Percentiles rank a stretch among this genome's conserved stretches.
Conservation (phyloP, 2,888 invertebrate genomes). For the Netelia melanura region DNA sequence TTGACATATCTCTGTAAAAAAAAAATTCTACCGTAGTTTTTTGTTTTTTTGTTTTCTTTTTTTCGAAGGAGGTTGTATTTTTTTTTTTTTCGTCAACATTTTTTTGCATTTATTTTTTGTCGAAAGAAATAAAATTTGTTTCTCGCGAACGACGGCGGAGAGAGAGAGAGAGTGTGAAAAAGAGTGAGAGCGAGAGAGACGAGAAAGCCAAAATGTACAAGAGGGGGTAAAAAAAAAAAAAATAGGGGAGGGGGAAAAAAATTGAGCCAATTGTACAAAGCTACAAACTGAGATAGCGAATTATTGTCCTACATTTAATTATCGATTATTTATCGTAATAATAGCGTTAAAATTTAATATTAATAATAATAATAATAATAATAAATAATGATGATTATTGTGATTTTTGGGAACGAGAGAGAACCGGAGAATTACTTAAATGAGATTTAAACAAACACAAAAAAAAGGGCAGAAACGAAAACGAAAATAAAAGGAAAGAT, state of each 20-base stretch:
- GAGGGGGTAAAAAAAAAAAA: too few relatives aligned
- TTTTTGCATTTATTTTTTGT: too few relatives aligned
- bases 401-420: background rate
- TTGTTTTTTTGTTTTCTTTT: background rate
- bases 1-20: conserved; percentile 48
- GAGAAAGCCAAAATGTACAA: conserved; percentile 28
- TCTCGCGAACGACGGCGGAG: background rate
- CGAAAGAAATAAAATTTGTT: background rate
- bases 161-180: background rate
- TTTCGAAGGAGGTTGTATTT: background rate
- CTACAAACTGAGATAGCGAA: conserved; percentile 63
- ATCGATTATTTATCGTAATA: conserved; percentile 23
- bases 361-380: conserved; percentile 22
- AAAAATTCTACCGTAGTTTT: background rate
- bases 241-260: conserved; percentile 15
- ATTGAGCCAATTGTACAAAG: conserved; percentile 64
- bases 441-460: background rate
- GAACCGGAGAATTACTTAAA: background rate
- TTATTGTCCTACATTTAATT: conserved; percentile 54
- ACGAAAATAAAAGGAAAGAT: background rate
- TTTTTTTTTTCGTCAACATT: too few relatives aligned
- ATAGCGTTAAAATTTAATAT: conserved; percentile 40
- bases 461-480: background rate
- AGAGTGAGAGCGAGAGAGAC: background rate
- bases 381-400: background rate